Conservation (phyloP, 2,113 vertebrate genomes). For the Atrichornis clamosus region DNA sequence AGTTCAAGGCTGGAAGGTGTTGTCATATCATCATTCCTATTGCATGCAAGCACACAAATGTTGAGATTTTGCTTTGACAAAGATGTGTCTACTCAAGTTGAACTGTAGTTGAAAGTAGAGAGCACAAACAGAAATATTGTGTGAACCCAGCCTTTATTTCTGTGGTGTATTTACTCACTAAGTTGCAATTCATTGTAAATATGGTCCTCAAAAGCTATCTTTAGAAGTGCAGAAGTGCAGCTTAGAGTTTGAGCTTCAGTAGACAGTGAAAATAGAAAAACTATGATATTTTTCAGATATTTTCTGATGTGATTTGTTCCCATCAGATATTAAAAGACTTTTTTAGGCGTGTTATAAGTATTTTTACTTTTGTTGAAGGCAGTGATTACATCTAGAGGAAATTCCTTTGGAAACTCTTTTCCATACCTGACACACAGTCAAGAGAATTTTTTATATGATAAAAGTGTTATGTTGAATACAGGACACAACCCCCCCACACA, state of each 20-base stretch:
- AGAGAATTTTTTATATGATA: not conserved
- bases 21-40: not conserved
- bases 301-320: not conserved
- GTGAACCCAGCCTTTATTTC: not conserved
- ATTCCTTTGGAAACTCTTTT: slow-evolving; percentile 5
- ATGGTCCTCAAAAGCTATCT: not conserved
- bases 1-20: not conserved
- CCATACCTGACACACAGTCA: not conserved
- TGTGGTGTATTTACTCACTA: not conserved
- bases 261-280: not conserved
- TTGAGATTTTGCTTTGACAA: not conserved
- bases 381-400: not conserved
- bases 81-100: not conserved
- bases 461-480: not conserved
- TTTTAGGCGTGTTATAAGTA: not conserved
- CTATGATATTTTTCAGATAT: not conserved
- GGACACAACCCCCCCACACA: not conserved
- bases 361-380: not conserved
- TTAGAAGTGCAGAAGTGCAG: not conserved
- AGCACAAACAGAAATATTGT: not conserved
- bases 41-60: not conserved
- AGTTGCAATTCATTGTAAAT: not conserved
- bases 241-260: not conserved
- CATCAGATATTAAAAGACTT: not conserved
- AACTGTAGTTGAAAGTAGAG: not conserved